Evolutionary conservation across 2,888 invertebrate species (phyloP), one percentile per base, ranked within the genome.

Genomic region (Siphlonurus alternatus): DNA sequence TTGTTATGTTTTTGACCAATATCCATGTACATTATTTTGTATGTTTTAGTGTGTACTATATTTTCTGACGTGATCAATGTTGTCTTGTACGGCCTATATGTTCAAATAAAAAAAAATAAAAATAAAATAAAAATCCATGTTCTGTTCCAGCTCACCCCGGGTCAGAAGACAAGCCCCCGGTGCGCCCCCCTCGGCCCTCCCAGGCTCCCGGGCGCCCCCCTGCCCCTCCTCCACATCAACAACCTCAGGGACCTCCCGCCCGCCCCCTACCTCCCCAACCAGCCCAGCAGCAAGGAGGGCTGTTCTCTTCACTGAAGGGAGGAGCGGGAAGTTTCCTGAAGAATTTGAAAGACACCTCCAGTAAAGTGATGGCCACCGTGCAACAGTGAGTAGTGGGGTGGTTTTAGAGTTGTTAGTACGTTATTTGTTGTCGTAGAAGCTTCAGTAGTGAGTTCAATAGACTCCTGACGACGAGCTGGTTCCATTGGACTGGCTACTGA

Each of bases 301-400:
- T 92, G 23, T 89, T 92, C 76, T 88, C 91, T 2, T 92, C 93
- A 0, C 79, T 97, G 38, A 88, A 86, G 74, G 95, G 95, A 23
- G 94, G 95, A 62, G 95, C 96, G 23, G 93, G 95, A 1, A 93
- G 87, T 72, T 86, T 96, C 71, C 80, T 97, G 66, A 94, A 93
- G 72, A 96, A 95, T 73, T 78, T 98, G 25, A 95, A 94, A 75
- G 97, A 97, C 72, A 96, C 95, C 0, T 94, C 96, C 22, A 88
- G 88, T 53, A 96, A 95, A 80, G 94, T 98, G 56, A 95, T 97
- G 87, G 93, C 96, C 74, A 92, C 94, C 53, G 92, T 97, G 68
- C 93, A 93, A 75, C 92, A 93, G 83, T 87, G 74, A 82, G 84
- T 82, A 61, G 53, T 1, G n/a, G n/a, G n/a, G n/a, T n/a, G n/a